These are phyloP conservation scores for Dryocosmus kuriphilus DNA, from an alignment of 2,888 invertebrate species.

Conservation along the genomic window DNA sequence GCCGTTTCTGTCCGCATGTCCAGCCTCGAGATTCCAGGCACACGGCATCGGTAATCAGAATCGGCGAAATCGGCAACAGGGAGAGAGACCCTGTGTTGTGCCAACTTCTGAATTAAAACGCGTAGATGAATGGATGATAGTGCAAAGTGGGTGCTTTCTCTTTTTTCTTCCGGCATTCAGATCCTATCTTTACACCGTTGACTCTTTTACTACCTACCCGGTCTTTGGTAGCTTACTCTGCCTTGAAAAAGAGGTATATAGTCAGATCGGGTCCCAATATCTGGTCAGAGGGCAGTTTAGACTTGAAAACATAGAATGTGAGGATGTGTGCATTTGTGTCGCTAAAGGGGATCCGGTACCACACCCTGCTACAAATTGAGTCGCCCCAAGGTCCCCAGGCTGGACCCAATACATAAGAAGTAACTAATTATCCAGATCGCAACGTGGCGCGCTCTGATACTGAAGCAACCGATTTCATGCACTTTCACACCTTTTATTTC, in stretches of 20 bases:
- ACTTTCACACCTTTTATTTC: slow-evolving; percentile 47
- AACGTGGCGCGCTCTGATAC: slow-evolving; percentile 63
- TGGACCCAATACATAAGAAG: slow-evolving; percentile 59
- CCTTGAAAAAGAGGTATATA: slow-evolving; percentile 7
- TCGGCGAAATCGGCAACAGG: slow-evolving; percentile 51
- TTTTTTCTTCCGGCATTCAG: background rate
- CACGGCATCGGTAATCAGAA: slow-evolving; percentile 45
- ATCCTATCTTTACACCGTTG: slow-evolving; percentile 50
- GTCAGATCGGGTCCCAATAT: slow-evolving; percentile 9
- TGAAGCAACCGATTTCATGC: slow-evolving; percentile 56
- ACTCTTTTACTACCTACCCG: slow-evolving; percentile 51
- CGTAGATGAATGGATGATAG: slow-evolving; percentile 59
- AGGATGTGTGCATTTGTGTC: background rate
- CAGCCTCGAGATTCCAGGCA: slow-evolving; percentile 55
- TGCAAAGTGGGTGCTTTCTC: slow-evolving; percentile 49
- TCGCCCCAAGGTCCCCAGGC: slow-evolving; percentile 66
- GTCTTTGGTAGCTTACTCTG: slow-evolving; percentile 43
- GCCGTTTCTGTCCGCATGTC: slow-evolving; percentile 27
- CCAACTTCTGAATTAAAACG: slow-evolving; percentile 59
- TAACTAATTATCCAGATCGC: slow-evolving; percentile 72
- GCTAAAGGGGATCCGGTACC: background rate
- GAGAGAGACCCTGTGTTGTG: slow-evolving; percentile 45
- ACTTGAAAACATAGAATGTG: background rate
- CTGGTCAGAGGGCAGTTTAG: slow-evolving; percentile 14
- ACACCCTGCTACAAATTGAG: slow-evolving; percentile 63